Conservation (phyloP, 37 sponge, comb jelly and placozoan species). For the Ianthella basta region DNA sequence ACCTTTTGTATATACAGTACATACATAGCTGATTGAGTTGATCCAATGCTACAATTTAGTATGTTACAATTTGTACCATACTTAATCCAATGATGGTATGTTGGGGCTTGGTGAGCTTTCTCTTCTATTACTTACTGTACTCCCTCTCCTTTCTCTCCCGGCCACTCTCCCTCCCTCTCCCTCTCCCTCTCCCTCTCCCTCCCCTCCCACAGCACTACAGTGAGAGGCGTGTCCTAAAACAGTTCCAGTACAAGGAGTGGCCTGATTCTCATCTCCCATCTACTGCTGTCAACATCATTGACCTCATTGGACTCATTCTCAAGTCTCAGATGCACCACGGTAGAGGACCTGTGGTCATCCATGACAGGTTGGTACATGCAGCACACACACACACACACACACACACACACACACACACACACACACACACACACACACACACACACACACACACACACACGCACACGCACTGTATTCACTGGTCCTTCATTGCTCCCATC, state of each 20-base stretch:
- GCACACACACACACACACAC: slow-evolving; percentile 20
- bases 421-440: slow-evolving; percentile 36
- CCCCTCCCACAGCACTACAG: slow-evolving; percentile 24
- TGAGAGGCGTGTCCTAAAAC: slow-evolving; percentile 58
- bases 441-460: slow-evolving; percentile 28
- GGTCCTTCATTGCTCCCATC: too few species aligned
- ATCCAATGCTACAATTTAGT: too few species aligned
- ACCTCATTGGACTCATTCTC: slow-evolving; percentile 67
- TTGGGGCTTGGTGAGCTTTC: too few species aligned
- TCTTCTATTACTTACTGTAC: too few species aligned
- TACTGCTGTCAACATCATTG: slow-evolving; percentile 44
- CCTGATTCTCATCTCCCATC: slow-evolving; percentile 46
- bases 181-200: too few species aligned
- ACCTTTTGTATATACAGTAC: too few species aligned
- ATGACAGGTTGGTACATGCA: slow-evolving; percentile 83
- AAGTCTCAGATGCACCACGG: slow-evolving; percentile 68
- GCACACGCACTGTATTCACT: slow-evolving; percentile 15
- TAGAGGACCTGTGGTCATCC: slow-evolving; percentile 78
- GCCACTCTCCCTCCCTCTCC: too few species aligned
- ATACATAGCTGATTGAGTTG: too few species aligned
- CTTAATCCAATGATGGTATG: too few species aligned
- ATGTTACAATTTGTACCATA: too few species aligned
- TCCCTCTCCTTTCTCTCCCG: too few species aligned
- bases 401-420: slow-evolving; percentile 14
- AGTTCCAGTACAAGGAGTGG: slow-evolving; percentile 82